Evolutionary conservation across 2,888 invertebrate genomes (phyloP), one percentile per base, ranked within the genome.

Genomic region (Oscheius sp.): DNA sequence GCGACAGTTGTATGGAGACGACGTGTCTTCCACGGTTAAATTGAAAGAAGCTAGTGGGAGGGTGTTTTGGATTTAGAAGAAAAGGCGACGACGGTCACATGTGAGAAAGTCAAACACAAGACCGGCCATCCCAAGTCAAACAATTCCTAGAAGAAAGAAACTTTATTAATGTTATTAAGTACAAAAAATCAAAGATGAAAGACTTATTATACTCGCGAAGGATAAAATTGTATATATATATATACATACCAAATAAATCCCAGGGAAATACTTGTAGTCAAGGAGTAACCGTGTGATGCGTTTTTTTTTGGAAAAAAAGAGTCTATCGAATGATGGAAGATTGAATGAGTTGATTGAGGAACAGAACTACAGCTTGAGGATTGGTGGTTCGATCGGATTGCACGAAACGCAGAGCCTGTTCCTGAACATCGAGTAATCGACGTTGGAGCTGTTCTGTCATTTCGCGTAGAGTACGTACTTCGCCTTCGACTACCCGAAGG

Each of bases 391-490:
- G 38, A 14, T 72, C 59, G 33, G 66, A 50, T 65, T 71, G 71
- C n/a, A 65, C 49, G 24, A 71, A 71, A 38, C 62, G 50, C 8
- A 69, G 51, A n/a, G 68, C 63, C 17, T 70, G 51, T 20, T 50
- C 59, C 61, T 76, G 76, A 30, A 72, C 72, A 26, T 76, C 72
- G 8, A 76, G 33, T 22, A 76, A 47, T 26, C 72, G 74, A 28
- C 69, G 47, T 44, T 76, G 76, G 14, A 76, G 66, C 32, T 72
- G 44, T 14, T 74, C 73, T 38, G 73, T 76, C 30, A 72, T 72
- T n/a, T 76, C 71, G 2, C 72, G 44, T 24, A 76, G 62, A 24
- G 64, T 59, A 6, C 64, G 62, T 2, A 63, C 59, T 59, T 76
- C 73, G 28, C 61, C 62, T 24, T 65, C 57, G 26, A 70, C 38